Evolutionary conservation across 2,797 vertebrate species (phyloP), one percentile per base, ranked within the genome.

Genomic region (Meda fulgida): DNA sequence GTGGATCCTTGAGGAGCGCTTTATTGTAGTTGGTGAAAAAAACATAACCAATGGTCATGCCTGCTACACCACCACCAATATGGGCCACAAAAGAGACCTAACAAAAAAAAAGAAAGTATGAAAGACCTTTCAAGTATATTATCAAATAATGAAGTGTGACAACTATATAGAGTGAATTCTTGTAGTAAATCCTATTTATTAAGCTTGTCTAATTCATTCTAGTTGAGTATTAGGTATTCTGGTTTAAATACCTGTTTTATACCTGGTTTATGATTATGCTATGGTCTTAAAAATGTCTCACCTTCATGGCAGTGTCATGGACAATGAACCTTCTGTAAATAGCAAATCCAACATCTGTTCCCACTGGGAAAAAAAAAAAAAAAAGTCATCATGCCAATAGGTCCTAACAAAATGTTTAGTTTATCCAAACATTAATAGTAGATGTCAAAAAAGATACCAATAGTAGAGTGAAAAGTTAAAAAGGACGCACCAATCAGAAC

Each of bases 21-120:
- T 94, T 89, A 92, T 96, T 93, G 91, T 97, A 98, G 85, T 90
- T 95, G 75, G 95, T 97, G 91, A 98, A 98, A 91, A 98, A 97
- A 16, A 97, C 96, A 67, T 97, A 98, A 76, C 97, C 97, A 5
- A 98, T 89, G 53, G 96, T 96, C 96, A 98, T 97, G 21, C 97
- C 97, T 2, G 97, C 96, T 67, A 96, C 89, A 10, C 96, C 95
- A 0, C 97, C 97, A 5, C 95, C 97, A 43, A 98, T 94, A 87
- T 98, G 97, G 86, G 97, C 97, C 84, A 97, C 97, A 80, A 98
- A 97, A 48, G 97, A 98, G 46, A 98, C 97, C 97, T 98, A 80
- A 29, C 31, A 48, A 84, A 43, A 14, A 63, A 65, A 60, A 75
- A 26, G 14, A 9, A 67, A 40, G 31, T 26, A 36, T 34, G 6